These are phyloP conservation scores for Papilio polytes DNA, from an alignment of 1,140 invertebrate species.

Conservation along the genomic window DNA sequence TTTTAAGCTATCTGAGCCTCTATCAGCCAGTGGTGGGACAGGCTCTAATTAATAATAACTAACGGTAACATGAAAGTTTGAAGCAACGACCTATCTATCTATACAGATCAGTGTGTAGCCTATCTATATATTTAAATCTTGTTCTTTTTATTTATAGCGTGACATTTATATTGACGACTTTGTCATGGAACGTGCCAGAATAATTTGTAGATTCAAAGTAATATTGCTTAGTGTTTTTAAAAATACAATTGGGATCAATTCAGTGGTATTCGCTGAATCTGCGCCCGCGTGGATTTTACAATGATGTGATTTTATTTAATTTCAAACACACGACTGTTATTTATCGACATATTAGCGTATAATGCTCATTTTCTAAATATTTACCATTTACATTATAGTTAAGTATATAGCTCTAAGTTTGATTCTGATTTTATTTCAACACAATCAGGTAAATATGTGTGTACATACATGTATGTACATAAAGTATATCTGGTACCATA, in stretches of 20 bases:
- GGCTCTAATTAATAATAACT: no score
- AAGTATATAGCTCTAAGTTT: constrained; percentile 75
- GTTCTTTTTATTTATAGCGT: constrained; percentile 44
- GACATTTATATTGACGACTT: constrained; percentile 55
- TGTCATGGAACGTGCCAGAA: constrained; percentile 78
- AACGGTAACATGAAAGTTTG: no score
- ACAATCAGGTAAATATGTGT: constrained; percentile 18
- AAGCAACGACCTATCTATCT: no score
- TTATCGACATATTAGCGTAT: constrained; percentile 75
- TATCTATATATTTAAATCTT: constrained; percentile 34
- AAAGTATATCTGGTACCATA: constrained; percentile 67
- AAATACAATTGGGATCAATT: constrained; percentile 65
- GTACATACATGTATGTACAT: constrained; percentile 44
- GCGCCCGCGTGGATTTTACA: constrained; percentile 52
- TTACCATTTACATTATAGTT: constrained; percentile 78
- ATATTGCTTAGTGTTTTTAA: constrained; percentile 69
- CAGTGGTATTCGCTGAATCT: constrained; percentile 55
- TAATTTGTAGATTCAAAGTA: constrained; percentile 74
- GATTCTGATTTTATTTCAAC: constrained; percentile 63
- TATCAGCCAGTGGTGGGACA: no score
- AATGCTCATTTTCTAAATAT: constrained; percentile 81
- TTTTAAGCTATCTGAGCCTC: no score
- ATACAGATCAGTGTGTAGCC: not conserved
- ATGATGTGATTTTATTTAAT: constrained; percentile 74
- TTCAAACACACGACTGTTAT: constrained; percentile 65